Evolutionary conservation across 2,797 vertebrate genomes (phyloP).

Genomic region (Poecile montanus): DNA sequence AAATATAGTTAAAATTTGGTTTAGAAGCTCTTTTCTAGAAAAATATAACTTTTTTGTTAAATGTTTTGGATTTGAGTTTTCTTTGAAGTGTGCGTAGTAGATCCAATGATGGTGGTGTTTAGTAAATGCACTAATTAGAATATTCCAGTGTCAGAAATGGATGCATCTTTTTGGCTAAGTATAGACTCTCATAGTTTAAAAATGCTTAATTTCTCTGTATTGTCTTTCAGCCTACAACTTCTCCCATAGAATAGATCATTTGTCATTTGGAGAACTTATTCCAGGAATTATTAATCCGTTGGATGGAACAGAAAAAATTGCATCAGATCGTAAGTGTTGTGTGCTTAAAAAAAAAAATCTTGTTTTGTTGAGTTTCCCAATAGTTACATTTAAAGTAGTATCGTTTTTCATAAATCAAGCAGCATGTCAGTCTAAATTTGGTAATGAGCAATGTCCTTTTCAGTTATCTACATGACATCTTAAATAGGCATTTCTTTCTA

Average conservation of each 20-base stretch:
- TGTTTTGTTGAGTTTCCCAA: not conserved
- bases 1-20: not conserved
- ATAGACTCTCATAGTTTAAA: not conserved
- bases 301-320: conserved; percentile 96
- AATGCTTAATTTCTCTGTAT: conserved; percentile 6
- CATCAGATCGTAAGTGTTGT: conserved; percentile 84
- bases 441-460: not conserved
- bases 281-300: conserved; percentile 93
- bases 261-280: conserved; percentile 94
- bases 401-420: not conserved
- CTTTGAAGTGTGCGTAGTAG: not conserved
- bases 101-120: not conserved
- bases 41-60: not conserved
- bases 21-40: not conserved
- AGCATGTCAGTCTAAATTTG: not conserved
- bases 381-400: not conserved
- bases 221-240: conserved; percentile 91
- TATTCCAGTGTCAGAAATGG: not conserved
- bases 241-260: conserved; percentile 96
- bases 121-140: not conserved
- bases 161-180: not conserved
- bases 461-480: not conserved
- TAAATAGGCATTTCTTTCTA: not conserved
- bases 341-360: not conserved
- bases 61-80: not conserved